Conservation (phyloP, 2,797 vertebrate species). For the Podarcis siculus region DNA sequence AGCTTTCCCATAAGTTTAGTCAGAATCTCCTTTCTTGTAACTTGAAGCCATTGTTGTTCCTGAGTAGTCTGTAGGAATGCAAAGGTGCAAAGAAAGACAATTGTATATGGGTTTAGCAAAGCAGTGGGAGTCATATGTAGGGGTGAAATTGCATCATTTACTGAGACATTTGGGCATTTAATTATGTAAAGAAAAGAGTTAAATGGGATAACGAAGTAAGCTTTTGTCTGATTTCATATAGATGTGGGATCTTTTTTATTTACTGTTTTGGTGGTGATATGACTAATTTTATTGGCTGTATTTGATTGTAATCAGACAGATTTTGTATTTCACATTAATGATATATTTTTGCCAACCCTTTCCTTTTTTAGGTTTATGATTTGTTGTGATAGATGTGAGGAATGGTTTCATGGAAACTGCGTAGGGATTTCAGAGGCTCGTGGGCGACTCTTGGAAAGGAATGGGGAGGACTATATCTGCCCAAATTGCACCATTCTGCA, state of each 20-base stretch:
- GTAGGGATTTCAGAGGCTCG: constrained; percentile 87
- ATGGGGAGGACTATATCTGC: constrained; percentile 89
- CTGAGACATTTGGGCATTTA: neutral
- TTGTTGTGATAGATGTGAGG: constrained; percentile 92
- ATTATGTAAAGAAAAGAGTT: neutral
- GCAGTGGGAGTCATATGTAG: neutral
- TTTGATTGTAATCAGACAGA: neutral
- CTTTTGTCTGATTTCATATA: neutral
- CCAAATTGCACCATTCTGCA: constrained; percentile 88
- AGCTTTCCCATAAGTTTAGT: no score
- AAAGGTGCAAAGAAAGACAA: neutral
- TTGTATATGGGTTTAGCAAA: neutral
- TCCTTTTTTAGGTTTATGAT: constrained; percentile 90
- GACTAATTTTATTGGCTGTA: neutral
- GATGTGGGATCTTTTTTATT: neutral
- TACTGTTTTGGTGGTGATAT: neutral
- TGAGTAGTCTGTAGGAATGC: neutral
- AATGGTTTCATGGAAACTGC: constrained; percentile 93
- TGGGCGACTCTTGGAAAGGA: constrained; percentile 83
- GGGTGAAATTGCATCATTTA: neutral
- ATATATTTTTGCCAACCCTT: neutral
- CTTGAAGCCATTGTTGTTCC: neutral
- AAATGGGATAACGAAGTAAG: neutral
- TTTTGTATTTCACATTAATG: neutral
- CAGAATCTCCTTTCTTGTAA: no score